Base-by-base conservation (phyloP, 2,113 vertebrate genomes). In the Esox niger region DNA sequence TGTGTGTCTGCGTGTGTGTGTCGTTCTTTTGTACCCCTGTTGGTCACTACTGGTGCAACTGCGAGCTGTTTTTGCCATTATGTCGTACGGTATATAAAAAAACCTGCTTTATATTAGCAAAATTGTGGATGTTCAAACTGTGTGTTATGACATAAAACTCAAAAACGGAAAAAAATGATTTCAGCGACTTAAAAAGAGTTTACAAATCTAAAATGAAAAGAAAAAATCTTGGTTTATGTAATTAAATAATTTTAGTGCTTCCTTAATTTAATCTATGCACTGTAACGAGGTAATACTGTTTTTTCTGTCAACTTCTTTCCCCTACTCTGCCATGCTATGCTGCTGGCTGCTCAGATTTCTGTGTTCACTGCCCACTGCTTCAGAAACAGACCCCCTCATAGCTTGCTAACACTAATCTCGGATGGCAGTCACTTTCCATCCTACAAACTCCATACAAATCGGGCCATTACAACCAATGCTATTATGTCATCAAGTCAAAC, bases 191-290 rank as follows among this genome's bases (percentile, higher is more conserved):
- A 88, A 85, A n/a, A n/a, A 84, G 89, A 88, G 91, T 93, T 92
- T 92, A 93, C 91, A 91, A 87, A 87, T 88, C 78, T 79, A 88
- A 85, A 87, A 81, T 79, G 86, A 87, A 74, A 79, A 78, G 84
- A 76, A 84, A 83, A 80, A 74, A 84, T 68, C 75, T 46, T 70
- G 77, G 80, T 84, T 84, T 88, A 83, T 88, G 83, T 91, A 90
- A 90, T 84, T 88, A 83, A 87, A 82, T 91, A 90, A 90, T 84
- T 90, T 86, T 92, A 96, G 92, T 95, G 95, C 96, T 98, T 98
- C 96, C 94, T 95, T 95, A 90, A 94, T 95, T 96, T 96, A 88
- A 96, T 96, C 97, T 99, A 97, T 98, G 97, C 97, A 98, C 94
- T 90, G 93, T 95, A 88, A 79, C 90, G 93, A 95, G 94, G 92